Evolutionary conservation across 2,888 invertebrate genomes (phyloP).

Genomic region (Cataglyphis altisquamis): DNA sequence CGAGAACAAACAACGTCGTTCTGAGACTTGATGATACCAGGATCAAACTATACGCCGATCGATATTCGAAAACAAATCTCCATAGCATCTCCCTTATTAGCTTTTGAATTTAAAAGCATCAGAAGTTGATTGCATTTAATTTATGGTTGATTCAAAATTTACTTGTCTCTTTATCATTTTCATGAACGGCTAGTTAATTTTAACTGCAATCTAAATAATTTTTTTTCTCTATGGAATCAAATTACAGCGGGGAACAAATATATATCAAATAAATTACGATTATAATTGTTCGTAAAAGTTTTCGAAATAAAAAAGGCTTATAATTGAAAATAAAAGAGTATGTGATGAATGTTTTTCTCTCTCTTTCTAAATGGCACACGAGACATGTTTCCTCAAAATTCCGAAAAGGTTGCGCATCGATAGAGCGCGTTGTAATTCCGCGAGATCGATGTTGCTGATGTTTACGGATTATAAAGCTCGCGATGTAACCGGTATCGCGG

Average conservation of each 20-base stretch:
- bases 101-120: not conserved
- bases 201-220: not conserved
- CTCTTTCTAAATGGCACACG: not conserved
- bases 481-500: slow-evolving; percentile 49
- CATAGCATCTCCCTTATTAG: not conserved
- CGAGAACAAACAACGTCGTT: slow-evolving; percentile 27
- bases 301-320: not conserved
- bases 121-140: not conserved
- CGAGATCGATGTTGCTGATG: slow-evolving; percentile 47
- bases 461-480: slow-evolving; percentile 20
- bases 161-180: not conserved
- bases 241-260: not conserved
- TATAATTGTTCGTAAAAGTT: not conserved
- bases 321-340: not conserved
- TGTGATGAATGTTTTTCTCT: not conserved
- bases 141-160: not conserved
- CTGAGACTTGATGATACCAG: not conserved
- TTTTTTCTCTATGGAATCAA: not conserved
- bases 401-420: slow-evolving; percentile 5
- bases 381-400: not conserved
- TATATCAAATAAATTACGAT: not conserved
- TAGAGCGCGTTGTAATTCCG: slow-evolving; percentile 35
- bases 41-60: slow-evolving; percentile 6
- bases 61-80: not conserved
- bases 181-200: not conserved